A percentile compares a stretch with the other conserved stretches of the same genome.
These are phyloP conservation scores for Cantharis nigra DNA, from an alignment of 2,888 invertebrate genomes.

Conservation along the genomic window DNA sequence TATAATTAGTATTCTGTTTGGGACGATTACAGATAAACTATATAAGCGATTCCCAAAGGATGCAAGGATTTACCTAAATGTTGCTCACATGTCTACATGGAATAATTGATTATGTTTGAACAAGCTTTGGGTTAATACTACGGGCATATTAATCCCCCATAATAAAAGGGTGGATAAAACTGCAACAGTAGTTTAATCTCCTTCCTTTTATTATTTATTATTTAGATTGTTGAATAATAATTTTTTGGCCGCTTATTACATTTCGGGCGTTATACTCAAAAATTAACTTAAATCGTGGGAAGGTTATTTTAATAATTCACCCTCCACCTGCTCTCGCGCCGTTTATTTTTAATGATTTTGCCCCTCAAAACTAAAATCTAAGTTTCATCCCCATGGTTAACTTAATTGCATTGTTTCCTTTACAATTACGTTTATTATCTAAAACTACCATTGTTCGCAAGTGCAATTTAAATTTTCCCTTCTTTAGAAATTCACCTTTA, in stretches of 20 bases:
- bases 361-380: constrained; percentile 31
- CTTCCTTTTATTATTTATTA: background rate
- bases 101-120: constrained; percentile 48
- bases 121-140: constrained; percentile 26
- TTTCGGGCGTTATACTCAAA: background rate
- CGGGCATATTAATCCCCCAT: constrained; percentile 17
- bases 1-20: constrained; percentile 35
- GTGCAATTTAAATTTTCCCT: constrained; percentile 47
- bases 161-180: constrained; percentile 13
- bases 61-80: constrained; percentile 44
- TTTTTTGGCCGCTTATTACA: background rate
- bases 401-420: constrained; percentile 35
- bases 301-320: constrained; percentile 29
- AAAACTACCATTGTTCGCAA: constrained; percentile 47
- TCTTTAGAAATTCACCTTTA: constrained; percentile 40
- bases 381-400: constrained; percentile 33
- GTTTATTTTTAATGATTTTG: constrained; percentile 32
- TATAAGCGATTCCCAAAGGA: constrained; percentile 37
- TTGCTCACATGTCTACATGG: constrained; percentile 43
- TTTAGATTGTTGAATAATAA: background rate
- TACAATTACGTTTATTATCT: constrained; percentile 46
- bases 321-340: constrained; percentile 31
- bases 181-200: background rate
- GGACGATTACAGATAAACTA: constrained; percentile 30
- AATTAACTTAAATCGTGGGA: constrained; percentile 14